Evolutionary conservation across 2,888 invertebrate species (phyloP).

Genomic region (Entomobrya multifasciata): DNA sequence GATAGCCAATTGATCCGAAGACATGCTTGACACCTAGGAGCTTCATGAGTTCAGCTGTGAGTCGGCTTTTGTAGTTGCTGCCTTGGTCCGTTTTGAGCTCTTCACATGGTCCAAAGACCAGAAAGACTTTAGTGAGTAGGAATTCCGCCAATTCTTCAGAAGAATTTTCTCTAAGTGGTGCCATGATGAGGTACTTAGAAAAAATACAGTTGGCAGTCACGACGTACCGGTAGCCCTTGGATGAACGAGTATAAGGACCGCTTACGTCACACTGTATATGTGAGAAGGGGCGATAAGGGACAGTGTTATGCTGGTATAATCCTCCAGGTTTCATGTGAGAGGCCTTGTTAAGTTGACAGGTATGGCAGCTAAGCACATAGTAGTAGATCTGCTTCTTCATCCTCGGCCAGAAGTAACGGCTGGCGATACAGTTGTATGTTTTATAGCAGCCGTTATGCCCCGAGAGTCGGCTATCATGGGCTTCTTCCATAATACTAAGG

Average conservation of each 20-base stretch:
- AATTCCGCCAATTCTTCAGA: conserved; percentile 2
- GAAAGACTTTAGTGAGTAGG: not conserved
- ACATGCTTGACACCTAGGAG: not conserved
- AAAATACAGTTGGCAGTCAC: not conserved
- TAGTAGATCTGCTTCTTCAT: conserved; percentile 2
- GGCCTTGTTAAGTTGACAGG: not conserved
- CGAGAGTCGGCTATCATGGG: not conserved
- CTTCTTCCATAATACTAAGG: not conserved
- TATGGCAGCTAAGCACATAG: not conserved
- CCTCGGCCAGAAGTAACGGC: not conserved
- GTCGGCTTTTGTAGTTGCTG: not conserved
- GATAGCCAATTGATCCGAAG: conserved; percentile 4
- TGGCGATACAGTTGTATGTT: not conserved
- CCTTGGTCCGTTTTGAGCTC: not conserved
- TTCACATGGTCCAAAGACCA: not conserved
- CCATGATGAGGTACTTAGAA: not conserved
- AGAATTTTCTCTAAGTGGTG: not conserved
- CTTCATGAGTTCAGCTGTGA: not conserved
- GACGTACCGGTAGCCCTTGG: conserved; percentile 6
- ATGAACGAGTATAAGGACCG: not conserved
- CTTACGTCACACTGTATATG: not conserved
- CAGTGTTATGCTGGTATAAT: not conserved
- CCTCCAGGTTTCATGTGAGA: not conserved
- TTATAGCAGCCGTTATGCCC: not conserved
- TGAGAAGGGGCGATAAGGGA: not conserved